These are phyloP conservation scores for Metellina segmentata DNA, from an alignment of 2,888 invertebrate genomes.

Conservation along the genomic window DNA sequence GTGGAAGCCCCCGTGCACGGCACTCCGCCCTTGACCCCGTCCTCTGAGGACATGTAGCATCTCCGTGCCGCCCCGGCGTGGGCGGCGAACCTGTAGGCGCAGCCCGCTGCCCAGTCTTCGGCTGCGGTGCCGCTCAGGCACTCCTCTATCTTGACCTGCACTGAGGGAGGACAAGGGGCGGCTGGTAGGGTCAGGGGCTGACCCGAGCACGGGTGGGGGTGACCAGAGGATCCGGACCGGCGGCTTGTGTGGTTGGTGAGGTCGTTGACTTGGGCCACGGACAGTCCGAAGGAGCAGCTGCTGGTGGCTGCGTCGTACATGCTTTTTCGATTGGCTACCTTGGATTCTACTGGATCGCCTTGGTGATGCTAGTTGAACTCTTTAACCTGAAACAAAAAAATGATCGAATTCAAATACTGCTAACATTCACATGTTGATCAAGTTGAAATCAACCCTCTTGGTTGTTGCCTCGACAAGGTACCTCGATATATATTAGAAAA, in stretches of 20 bases:
- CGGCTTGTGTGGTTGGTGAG: conserved; percentile 30
- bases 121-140: conserved; percentile 49
- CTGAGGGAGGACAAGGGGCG: conserved; percentile 4
- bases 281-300: conserved; percentile 68
- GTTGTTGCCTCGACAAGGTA: too few species aligned
- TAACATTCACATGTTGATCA: too few species aligned
- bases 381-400: neutral
- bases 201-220: neutral
- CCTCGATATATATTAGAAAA: too few species aligned
- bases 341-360: too few species aligned
- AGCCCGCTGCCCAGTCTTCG: conserved; percentile 68
- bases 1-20: neutral
- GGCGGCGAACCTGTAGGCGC: conserved; percentile 66
- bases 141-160: conserved; percentile 74
- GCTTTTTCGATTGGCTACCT: neutral
- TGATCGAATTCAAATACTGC: neutral
- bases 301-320: conserved; percentile 73
- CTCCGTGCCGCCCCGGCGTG: neutral
- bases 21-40: conserved; percentile 13
- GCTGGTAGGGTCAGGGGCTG: conserved; percentile 1
- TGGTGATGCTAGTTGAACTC: neutral
- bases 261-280: conserved; percentile 40
- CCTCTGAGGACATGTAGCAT: conserved; percentile 64
- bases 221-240: conserved; percentile 2
- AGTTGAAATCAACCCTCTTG: too few species aligned